Evolutionary conservation across 2,888 invertebrate genomes (phyloP).

Genomic region (Tryphoninae sp.): DNA sequence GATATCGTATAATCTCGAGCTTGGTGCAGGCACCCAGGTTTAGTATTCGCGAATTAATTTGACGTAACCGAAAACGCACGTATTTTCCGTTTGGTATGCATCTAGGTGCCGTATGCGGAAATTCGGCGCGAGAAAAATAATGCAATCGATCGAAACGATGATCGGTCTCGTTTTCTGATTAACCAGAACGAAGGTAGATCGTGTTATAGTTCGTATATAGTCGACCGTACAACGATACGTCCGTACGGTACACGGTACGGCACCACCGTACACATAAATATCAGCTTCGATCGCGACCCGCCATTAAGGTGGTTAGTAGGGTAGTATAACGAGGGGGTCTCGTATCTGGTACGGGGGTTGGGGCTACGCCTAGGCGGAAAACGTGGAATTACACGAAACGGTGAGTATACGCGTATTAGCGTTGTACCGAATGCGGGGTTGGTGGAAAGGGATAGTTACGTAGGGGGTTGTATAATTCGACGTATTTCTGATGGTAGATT

Average conservation of each 20-base stretch:
- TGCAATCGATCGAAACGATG: conserved; percentile 46
- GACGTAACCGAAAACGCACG: neutral
- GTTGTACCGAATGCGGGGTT: neutral
- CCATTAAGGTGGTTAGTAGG: conserved; percentile 49
- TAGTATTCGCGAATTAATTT: too few relatives aligned
- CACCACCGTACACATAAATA: conserved; percentile 33
- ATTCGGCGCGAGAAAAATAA: conserved; percentile 27
- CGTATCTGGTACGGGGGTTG: conserved; percentile 7
- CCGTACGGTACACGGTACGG: conserved; percentile 37
- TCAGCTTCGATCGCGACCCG: conserved; percentile 35
- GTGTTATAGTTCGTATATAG: neutral
- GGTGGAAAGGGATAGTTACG: neutral
- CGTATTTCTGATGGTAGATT: neutral
- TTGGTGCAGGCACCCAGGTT: too few relatives aligned
- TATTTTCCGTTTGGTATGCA: neutral
- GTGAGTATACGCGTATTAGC: conserved; percentile 23
- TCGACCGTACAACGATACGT: neutral
- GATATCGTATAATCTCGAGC: conserved; percentile 24
- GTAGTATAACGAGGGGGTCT: conserved; percentile 41
- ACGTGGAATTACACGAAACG: conserved; percentile 47
- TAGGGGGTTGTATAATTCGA: neutral
- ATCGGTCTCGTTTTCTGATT: conserved; percentile 10
- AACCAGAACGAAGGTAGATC: neutral
- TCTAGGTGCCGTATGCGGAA: conserved; percentile 14
- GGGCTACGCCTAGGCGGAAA: conserved; percentile 11